phyloP scores from a whole-genome alignment of 2,888 invertebrate genomes.

The Agrilus cyanescens region DNA sequence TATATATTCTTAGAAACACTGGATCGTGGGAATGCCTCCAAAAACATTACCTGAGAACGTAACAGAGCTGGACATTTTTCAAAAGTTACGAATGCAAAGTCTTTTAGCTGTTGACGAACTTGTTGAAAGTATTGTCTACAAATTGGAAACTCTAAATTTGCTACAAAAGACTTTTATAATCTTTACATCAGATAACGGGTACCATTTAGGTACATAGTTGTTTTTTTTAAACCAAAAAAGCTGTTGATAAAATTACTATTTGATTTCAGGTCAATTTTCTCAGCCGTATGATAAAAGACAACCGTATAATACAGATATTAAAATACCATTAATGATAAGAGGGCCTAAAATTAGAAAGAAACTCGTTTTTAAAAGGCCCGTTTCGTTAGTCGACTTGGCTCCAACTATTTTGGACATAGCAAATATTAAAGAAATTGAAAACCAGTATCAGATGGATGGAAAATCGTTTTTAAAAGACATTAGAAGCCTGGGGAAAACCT shows the following conservation, averaged over 20 bases:
- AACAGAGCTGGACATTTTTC: conserved; percentile 54
- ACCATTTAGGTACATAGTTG: conserved; percentile 68
- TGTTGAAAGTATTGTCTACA: conserved; percentile 49
- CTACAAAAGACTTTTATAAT: conserved; percentile 69
- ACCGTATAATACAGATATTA: conserved; percentile 81
- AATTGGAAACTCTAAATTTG: conserved; percentile 41
- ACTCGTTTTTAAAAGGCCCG: conserved; percentile 39
- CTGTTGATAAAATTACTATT: conserved; percentile 9
- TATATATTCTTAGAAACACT: conserved; percentile 61
- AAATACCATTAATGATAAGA: conserved; percentile 67
- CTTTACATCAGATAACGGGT: conserved; percentile 85
- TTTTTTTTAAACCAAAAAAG: neutral
- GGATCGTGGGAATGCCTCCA: conserved; percentile 64
- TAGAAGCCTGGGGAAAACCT: conserved; percentile 10
- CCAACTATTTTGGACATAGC: conserved; percentile 72
- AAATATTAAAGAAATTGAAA: conserved; percentile 37
- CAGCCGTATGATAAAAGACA: conserved; percentile 83
- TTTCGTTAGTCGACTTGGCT: conserved; percentile 70
- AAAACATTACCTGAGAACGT: conserved; percentile 50
- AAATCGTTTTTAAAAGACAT: conserved; percentile 32
- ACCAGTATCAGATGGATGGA: conserved; percentile 47
- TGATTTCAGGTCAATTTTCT: conserved; percentile 65
- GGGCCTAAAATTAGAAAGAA: conserved; percentile 56
- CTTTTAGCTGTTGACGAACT: conserved; percentile 80
- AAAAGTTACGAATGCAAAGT: conserved; percentile 64